A percentile compares a stretch with the other conserved stretches of the same genome.
Conservation (phyloP, 2,888 invertebrate species). For the Malthinus seriepunctatus region DNA sequence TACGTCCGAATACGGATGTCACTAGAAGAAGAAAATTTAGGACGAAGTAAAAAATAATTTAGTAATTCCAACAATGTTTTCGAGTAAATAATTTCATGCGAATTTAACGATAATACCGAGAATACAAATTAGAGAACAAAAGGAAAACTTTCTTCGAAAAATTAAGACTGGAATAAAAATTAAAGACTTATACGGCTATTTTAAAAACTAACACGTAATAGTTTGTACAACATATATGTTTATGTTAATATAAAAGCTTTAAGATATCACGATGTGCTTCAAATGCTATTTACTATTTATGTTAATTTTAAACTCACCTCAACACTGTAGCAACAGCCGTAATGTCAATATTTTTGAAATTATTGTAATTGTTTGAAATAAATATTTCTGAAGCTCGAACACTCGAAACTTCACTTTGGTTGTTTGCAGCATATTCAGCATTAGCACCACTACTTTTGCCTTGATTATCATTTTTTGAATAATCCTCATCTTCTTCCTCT, state of each 20-base stretch:
- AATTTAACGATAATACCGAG: constrained; percentile 20
- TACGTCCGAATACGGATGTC: too few species aligned
- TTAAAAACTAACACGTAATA: constrained; percentile 22
- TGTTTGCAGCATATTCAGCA: not conserved
- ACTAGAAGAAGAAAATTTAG: too few species aligned
- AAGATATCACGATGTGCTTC: too few species aligned
- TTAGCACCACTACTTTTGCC: not conserved
- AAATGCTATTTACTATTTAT: not conserved
- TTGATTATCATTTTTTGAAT: not conserved
- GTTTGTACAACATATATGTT: constrained; percentile 5
- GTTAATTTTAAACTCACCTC: not conserved
- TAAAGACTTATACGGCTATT: constrained; percentile 3
- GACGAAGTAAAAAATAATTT: too few species aligned
- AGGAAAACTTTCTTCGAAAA: constrained; percentile 25
- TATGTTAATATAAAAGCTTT: constrained; percentile 11
- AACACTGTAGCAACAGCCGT: not conserved
- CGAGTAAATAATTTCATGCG: constrained; percentile 8
- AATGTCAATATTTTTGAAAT: constrained; percentile 1
- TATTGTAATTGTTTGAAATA: not conserved
- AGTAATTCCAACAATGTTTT: too few species aligned
- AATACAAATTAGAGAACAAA: constrained; percentile 22
- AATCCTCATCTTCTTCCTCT: not conserved
- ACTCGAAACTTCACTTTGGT: not conserved
- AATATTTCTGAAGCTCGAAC: too few species aligned
- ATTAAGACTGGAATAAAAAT: constrained; percentile 27